Evolutionary conservation across 1,140 invertebrate species (phyloP).

Genomic region (Vanessa atalanta): DNA sequence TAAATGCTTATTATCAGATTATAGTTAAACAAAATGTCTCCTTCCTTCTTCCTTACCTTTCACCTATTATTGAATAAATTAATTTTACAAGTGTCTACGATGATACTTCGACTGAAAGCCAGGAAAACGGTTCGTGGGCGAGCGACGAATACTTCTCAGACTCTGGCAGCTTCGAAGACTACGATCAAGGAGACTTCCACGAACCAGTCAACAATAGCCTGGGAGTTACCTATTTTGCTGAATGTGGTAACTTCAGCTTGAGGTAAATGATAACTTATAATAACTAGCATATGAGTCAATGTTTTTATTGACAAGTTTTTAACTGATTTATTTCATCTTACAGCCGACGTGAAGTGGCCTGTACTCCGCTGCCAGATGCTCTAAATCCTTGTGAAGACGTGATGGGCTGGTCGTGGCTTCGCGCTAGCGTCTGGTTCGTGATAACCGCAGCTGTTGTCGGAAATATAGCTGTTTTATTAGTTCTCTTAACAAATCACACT

Average conservation of each 20-base stretch:
- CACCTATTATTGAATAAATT: not conserved
- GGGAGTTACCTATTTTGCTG: conserved; percentile 48
- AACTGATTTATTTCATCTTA: conserved; percentile 25
- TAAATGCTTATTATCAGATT: too few species aligned
- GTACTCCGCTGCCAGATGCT: conserved; percentile 90
- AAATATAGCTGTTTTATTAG: conserved; percentile 90
- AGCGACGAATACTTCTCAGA: conserved; percentile 59
- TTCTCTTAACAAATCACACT: conserved; percentile 82
- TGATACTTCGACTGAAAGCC: conserved; percentile 51
- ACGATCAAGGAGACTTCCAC: conserved; percentile 58
- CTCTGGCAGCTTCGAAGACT: conserved; percentile 59
- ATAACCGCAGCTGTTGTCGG: conserved; percentile 86
- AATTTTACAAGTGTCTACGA: conserved; percentile 38
- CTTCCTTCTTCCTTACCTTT: too few species aligned
- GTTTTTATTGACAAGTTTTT: not conserved
- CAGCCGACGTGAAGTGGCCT: conserved; percentile 82
- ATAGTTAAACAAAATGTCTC: too few species aligned
- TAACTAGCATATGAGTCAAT: not conserved
- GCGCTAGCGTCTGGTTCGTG: conserved; percentile 91
- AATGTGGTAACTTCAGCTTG: conserved; percentile 82
- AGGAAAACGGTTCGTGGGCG: conserved; percentile 48
- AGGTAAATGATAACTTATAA: conserved; percentile 54
- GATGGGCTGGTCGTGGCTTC: conserved; percentile 90
- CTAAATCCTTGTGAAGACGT: conserved; percentile 95
- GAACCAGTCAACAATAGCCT: conserved; percentile 56